Evolutionary conservation across 2,113 vertebrate genomes (phyloP).

Genomic region (Gobius niger): DNA sequence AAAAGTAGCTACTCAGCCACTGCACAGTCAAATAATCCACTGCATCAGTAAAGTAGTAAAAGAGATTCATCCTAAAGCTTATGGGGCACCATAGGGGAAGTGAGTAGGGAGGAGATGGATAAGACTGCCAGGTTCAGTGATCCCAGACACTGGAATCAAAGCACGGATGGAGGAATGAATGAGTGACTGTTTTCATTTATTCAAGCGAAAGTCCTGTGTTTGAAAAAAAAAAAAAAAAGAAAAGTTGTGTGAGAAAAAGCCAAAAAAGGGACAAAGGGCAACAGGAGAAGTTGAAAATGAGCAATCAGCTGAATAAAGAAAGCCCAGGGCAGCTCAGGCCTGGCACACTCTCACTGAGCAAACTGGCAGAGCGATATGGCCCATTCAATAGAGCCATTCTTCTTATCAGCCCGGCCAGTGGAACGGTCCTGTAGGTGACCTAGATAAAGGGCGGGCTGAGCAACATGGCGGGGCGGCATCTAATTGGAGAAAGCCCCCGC

Average conservation of each 20-base stretch:
- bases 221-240: background rate
- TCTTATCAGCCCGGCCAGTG: constrained; percentile 46
- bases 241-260: constrained; percentile 24
- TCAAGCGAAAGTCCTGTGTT: constrained; percentile 33
- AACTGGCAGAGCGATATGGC: constrained; percentile 18
- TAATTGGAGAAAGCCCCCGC: constrained; percentile 13
- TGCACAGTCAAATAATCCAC: background rate
- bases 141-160: constrained; percentile 7
- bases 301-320: constrained; percentile 30
- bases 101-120: constrained; percentile 5
- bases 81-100: background rate
- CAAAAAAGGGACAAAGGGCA: constrained; percentile 21
- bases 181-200: constrained; percentile 20
- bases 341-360: constrained; percentile 18
- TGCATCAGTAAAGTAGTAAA: background rate
- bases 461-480: background rate
- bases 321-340: constrained; percentile 19
- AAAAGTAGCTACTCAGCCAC: background rate
- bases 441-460: constrained; percentile 35
- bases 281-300: constrained; percentile 14
- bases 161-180: constrained; percentile 24
- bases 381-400: constrained; percentile 38
- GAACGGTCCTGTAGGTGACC: constrained; percentile 53
- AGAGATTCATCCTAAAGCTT: background rate
- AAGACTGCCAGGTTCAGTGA: background rate